Conservation (phyloP, 2,888 invertebrate genomes). For the Morpho deidamia region DNA sequence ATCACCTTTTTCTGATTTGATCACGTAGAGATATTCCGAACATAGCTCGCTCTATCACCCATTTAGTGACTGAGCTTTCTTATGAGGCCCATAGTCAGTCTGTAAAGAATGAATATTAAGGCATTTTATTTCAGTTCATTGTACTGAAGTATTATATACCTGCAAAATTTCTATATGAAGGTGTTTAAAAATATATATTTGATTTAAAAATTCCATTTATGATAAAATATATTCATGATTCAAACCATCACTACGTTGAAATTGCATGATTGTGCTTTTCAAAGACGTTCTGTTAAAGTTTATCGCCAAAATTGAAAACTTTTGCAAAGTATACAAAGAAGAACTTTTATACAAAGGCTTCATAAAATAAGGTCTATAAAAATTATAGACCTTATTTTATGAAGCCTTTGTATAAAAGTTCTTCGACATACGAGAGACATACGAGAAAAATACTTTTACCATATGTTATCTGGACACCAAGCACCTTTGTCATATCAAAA, state of each 20-base stretch:
- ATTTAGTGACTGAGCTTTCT: too few relatives aligned
- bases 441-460: too few relatives aligned
- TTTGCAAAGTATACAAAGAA: background rate
- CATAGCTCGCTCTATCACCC: too few relatives aligned
- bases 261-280: slow-evolving; percentile 1
- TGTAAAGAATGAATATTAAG: too few relatives aligned
- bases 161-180: background rate
- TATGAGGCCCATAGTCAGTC: too few relatives aligned
- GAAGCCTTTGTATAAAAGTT: background rate
- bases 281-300: slow-evolving; percentile 3
- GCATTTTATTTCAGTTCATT: too few relatives aligned
- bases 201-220: background rate
- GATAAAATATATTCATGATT: background rate
- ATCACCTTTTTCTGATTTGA: too few relatives aligned
- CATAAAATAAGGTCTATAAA: background rate
- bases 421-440: too few relatives aligned
- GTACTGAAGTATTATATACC: too few relatives aligned
- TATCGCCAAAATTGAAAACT: background rate
- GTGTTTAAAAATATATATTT: background rate
- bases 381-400: background rate
- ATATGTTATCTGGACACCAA: too few relatives aligned
- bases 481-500: too few relatives aligned
- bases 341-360: background rate
- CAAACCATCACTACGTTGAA: background rate
- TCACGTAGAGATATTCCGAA: too few relatives aligned